Evolutionary conservation across 2,888 invertebrate species (phyloP).

Genomic region (Troilus luridus): DNA sequence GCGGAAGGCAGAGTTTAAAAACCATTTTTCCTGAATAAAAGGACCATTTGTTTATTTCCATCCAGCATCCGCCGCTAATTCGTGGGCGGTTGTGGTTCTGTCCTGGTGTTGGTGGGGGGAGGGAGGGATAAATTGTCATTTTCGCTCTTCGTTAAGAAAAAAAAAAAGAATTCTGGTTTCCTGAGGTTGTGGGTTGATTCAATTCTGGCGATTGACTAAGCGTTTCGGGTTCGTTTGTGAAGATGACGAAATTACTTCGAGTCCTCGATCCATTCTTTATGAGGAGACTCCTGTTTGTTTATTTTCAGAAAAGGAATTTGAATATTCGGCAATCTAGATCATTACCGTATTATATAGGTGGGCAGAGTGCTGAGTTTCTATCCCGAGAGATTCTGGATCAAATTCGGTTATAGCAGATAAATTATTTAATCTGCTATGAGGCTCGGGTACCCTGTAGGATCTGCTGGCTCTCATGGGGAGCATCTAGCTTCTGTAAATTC

Average conservation of each 20-base stretch:
- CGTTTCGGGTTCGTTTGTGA: not conserved
- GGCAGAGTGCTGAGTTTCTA: too few species aligned
- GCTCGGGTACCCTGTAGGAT: too few species aligned
- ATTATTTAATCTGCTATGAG: too few species aligned
- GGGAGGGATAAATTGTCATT: conserved; percentile 34
- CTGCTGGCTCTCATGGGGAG: too few species aligned
- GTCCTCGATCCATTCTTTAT: too few species aligned
- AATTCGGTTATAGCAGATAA: too few species aligned
- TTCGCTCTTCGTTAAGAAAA: not conserved
- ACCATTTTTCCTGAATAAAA: conserved; percentile 38
- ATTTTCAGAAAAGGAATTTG: too few species aligned
- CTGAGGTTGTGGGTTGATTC: conserved; percentile 18
- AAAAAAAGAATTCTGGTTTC: not conserved
- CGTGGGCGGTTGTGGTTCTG: not conserved
- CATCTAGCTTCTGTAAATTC: too few species aligned
- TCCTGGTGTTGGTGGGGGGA: not conserved
- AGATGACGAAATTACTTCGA: not conserved
- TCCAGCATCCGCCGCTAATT: conserved; percentile 41
- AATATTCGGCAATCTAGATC: too few species aligned
- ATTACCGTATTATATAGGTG: too few species aligned
- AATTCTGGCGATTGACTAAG: not conserved
- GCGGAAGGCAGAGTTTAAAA: conserved; percentile 45
- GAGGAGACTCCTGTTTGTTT: too few species aligned
- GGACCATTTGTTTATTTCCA: conserved; percentile 53
- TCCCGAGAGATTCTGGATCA: too few species aligned